These are phyloP conservation scores for Passer montanus DNA, from an alignment of 2,113 vertebrate species.

Conservation along the genomic window DNA sequence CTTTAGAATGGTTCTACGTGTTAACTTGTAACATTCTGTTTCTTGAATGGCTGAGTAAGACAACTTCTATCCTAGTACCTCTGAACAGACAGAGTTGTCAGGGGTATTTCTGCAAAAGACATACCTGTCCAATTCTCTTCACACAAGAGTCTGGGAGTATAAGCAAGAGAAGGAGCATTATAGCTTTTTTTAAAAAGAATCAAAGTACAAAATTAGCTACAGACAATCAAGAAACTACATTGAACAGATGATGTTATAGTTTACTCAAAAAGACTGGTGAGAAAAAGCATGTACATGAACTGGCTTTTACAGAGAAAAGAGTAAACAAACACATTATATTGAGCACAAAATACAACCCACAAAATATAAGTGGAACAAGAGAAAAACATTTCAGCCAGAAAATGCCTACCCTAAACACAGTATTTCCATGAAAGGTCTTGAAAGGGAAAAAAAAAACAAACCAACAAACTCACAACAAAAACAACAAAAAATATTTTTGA, in stretches of 20 bases:
- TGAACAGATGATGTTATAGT: background rate
- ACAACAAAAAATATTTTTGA: background rate
- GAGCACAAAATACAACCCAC: background rate
- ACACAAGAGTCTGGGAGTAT: background rate
- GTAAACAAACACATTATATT: background rate
- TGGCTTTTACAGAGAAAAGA: background rate
- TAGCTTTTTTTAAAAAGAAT: background rate
- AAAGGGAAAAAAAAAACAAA: background rate
- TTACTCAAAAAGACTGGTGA: background rate
- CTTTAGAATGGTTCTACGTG: background rate
- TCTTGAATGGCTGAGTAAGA: background rate
- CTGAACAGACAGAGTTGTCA: background rate
- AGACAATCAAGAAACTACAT: background rate
- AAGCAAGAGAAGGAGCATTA: background rate
- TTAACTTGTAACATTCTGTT: background rate
- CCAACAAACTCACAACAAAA: background rate
- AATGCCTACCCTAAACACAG: background rate
- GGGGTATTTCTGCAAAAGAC: background rate
- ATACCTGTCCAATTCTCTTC: background rate
- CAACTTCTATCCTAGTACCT: background rate
- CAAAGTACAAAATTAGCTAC: background rate
- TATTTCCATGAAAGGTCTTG: background rate
- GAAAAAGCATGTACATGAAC: background rate
- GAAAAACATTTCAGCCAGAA: background rate
- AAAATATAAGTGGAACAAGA: background rate